Evolutionary conservation across 2,797 vertebrate genomes (phyloP), one percentile per base, ranked within the genome.

Genomic region (Agapornis canus): DNA sequence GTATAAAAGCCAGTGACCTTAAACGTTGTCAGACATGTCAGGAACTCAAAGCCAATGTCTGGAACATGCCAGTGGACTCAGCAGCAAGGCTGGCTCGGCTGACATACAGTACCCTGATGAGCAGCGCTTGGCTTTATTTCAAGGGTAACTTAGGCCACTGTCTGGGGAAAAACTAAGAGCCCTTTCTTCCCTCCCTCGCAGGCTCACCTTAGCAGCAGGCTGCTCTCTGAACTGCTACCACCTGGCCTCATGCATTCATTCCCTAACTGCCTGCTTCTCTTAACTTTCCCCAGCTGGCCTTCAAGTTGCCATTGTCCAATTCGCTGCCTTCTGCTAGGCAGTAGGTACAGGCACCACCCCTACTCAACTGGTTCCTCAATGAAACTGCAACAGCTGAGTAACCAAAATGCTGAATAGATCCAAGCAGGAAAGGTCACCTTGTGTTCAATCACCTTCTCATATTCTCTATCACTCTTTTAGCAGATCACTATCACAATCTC

Each of bases 21-120:
- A 29, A 19, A 47, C 81, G 63, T 6, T 82, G 78, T 84, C 43
- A 94, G 52, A 77, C 43, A 52, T 13, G 51, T 39, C 87, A 94
- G 42, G 37, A 91, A 91, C 91, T 84, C 72, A 92, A 85, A 95
- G 40, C 31, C 45, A 66, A 11, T 39, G 71, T 86, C 81, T 94
- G 66, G 68, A 66, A 56, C 56, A 35, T 31, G 68, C 40, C 66
- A 77, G 51, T 63, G 77, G 73, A 23, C 73, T 40, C 32, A 71
- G 65, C 2, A 80, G 35, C 80, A 81, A 89, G 77, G 59, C 72
- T 83, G 59, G 47, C 43, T 90, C 83, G 75, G 59, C 8, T 79
- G n/a, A 82, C 39, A 79, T 70, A 72, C 35, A 54, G 54, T 23
- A 65, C 66, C 65, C 66, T 72, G 73, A 88, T 64, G 39, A 76